Evolutionary conservation across 2,888 invertebrate species (phyloP).

Genomic region (Nomada fabriciana): DNA sequence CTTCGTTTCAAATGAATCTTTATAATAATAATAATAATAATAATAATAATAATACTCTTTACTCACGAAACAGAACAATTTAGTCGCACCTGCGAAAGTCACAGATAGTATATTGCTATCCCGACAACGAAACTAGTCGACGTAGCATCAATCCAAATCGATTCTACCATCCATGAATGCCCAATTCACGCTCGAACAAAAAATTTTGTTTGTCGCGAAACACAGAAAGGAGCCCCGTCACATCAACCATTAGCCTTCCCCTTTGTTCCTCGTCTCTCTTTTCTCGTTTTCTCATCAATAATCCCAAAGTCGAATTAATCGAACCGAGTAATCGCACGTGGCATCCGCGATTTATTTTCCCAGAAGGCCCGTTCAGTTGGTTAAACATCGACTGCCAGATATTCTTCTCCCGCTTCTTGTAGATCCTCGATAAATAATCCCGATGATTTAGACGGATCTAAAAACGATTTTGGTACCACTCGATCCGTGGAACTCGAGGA

Average conservation of each 20-base stretch:
- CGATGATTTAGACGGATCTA: conserved; percentile 35
- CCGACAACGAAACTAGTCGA: not conserved
- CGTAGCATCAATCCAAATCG: not conserved
- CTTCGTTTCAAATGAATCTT: too few relatives aligned
- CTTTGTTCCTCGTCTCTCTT: not conserved
- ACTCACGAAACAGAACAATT: too few relatives aligned
- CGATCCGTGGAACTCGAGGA: not conserved
- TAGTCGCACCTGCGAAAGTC: not conserved
- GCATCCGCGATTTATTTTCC: conserved; percentile 59
- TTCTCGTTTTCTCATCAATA: conserved; percentile 28
- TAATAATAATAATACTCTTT: too few relatives aligned
- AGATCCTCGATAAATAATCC: conserved; percentile 53
- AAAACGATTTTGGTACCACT: conserved; percentile 7
- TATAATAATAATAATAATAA: too few relatives aligned
- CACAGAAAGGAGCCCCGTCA: conserved; percentile 23
- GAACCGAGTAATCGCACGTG: conserved; percentile 42
- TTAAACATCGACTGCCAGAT: conserved; percentile 43
- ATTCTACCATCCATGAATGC: conserved; percentile 14
- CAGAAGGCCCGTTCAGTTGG: conserved; percentile 22
- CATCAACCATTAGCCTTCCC: conserved; percentile 4
- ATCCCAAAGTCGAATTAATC: conserved; percentile 28
- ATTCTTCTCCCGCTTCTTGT: conserved; percentile 32
- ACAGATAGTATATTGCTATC: not conserved
- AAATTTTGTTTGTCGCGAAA: conserved; percentile 17
- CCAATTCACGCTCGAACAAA: not conserved